phyloP scores from a whole-genome alignment of 2,888 invertebrate genomes.

The Eucera pruinosa region DNA sequence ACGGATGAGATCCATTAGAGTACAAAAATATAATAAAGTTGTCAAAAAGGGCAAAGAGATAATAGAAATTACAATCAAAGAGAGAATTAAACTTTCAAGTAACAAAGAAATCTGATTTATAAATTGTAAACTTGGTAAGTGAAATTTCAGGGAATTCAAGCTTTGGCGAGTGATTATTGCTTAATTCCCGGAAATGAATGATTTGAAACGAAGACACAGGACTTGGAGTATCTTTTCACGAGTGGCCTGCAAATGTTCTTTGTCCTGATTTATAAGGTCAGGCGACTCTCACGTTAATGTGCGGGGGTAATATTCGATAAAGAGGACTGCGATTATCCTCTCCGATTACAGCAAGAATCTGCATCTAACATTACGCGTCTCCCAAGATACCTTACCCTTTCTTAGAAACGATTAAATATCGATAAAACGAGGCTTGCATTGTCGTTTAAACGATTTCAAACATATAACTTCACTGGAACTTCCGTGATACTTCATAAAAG shows the following conservation, averaged over 20 bases:
- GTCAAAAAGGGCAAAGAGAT: too few species aligned
- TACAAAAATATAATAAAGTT: too few species aligned
- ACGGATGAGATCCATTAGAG: too few species aligned
- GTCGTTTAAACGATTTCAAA: neutral
- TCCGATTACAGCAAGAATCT: slow-evolving; percentile 18
- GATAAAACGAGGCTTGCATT: neutral
- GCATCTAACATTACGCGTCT: neutral
- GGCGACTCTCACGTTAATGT: slow-evolving; percentile 21
- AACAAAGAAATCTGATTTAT: too few species aligned
- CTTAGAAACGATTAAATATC: neutral
- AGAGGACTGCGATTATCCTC: slow-evolving; percentile 24
- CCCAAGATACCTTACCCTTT: neutral
- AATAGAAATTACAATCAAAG: too few species aligned
- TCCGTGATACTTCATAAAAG: neutral
- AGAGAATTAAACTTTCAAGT: too few species aligned
- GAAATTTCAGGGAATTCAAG: too few species aligned
- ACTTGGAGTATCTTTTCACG: slow-evolving; percentile 4
- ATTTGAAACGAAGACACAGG: neutral
- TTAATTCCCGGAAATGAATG: too few species aligned
- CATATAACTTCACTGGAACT: neutral
- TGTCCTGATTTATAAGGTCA: slow-evolving; percentile 15
- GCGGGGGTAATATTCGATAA: slow-evolving; percentile 33
- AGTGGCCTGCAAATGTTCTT: too few species aligned
- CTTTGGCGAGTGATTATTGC: too few species aligned
- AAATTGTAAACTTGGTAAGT: too few species aligned